Base-by-base conservation (phyloP, 1,140 invertebrate species). In the Trichogramma pretiosum region DNA sequence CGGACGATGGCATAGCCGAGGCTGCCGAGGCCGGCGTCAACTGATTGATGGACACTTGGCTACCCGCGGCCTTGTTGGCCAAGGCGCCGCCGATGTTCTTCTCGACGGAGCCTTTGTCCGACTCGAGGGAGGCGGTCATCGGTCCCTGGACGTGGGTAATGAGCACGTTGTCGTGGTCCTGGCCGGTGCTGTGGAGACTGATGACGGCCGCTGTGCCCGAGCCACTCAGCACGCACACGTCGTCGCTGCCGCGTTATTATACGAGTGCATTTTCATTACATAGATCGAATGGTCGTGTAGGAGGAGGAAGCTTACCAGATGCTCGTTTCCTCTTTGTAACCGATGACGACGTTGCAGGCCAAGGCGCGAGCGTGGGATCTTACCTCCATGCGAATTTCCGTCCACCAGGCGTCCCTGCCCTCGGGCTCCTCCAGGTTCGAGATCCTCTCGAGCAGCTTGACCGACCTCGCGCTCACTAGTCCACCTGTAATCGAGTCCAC, bases 341-440 rank as follows among this genome's bases (percentile, higher is more conserved):
- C 93, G 30, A 97, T 72, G 26, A 97, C 89, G n/a, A 92, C 89
- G 65, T 94, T 93, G 58, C 93, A 97, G 10, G 83, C 84, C 26
- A 98, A 72, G 14, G 91, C 84, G 44, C 89, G 76, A 4, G 89
- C 87, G 67, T 98, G 93, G 5, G 90, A 91, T 3, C 92, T 74
- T 46, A 97, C 84, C 78, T 98, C 93, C 71, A 92, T 93, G 34
- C 93, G 74, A 10, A 97, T 74, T 72, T 97, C 93, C 1, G 84
- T 92, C 93, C 93, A 97, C 93, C 93, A 97, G 7, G 81, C 80
- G 62, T 95, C 93, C 28, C 93, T 76, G 1, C 88, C 83, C 62
- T 94, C 90, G 1, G 88, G 85, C 62, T 95, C 92, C 66, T 93
- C 89, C 47, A 82, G 67, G 66, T 83, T 85, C 13, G 80, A 80